phyloP scores from a whole-genome alignment of 1,140 invertebrate species.

The Drosophila suzukii region DNA sequence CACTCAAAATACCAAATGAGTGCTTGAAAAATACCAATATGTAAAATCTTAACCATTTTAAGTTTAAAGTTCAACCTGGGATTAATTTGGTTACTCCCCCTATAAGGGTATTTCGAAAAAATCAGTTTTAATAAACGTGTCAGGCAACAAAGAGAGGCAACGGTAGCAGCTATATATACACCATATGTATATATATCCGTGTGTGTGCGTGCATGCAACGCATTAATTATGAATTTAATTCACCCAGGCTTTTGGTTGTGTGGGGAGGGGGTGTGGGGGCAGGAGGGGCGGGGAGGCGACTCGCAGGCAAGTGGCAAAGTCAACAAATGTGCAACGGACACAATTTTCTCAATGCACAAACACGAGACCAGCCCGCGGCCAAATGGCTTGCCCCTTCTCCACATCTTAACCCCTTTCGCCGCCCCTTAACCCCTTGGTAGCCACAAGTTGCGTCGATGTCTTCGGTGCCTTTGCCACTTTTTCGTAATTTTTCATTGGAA shows the following conservation, averaged over 20 bases:
- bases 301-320: constrained; percentile 75
- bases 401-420: constrained; percentile 11
- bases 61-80: background rate
- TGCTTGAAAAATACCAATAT: no score
- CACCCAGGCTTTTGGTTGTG: constrained; percentile 62
- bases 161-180: constrained; percentile 63
- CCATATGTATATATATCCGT: constrained; percentile 21
- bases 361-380: constrained; percentile 60
- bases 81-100: background rate
- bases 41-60: no score
- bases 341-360: constrained; percentile 80
- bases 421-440: constrained; percentile 6
- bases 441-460: constrained; percentile 13
- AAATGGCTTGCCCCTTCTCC: constrained; percentile 43
- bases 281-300: background rate
- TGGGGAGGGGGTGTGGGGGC: background rate
- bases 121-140: constrained; percentile 82
- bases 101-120: constrained; percentile 43
- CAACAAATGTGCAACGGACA: constrained; percentile 81
- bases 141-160: constrained; percentile 72
- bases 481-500: constrained; percentile 81
- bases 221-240: constrained; percentile 83
- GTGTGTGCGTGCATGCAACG: constrained; percentile 80
- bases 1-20: no score
- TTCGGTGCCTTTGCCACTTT: constrained; percentile 62